Conservation (phyloP, 2,888 invertebrate species). For the Synergus umbraculus region DNA sequence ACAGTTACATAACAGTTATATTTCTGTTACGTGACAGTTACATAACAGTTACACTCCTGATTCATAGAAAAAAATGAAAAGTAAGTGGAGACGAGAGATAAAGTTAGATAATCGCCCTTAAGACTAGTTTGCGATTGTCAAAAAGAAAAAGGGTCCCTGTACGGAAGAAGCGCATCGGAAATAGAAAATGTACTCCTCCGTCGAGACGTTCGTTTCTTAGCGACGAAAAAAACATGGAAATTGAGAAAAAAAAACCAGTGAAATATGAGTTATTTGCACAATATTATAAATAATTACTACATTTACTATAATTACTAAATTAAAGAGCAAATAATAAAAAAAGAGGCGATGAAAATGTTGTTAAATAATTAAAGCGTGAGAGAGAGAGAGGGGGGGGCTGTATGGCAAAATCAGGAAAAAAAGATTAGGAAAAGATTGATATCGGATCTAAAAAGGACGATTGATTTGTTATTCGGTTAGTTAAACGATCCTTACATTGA, state of each 20-base stretch:
- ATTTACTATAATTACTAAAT: constrained; percentile 73
- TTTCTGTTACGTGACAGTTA: too few relatives aligned
- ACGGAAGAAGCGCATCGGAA: constrained; percentile 11
- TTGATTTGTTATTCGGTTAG: constrained; percentile 72
- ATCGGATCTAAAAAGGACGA: constrained; percentile 65
- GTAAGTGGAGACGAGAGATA: neutral
- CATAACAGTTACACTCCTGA: too few relatives aligned
- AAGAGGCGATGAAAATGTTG: constrained; percentile 64
- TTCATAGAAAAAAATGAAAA: neutral
- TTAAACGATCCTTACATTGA: constrained; percentile 73
- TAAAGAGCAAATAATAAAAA: constrained; percentile 70
- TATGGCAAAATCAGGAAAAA: constrained; percentile 57
- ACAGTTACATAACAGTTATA: too few relatives aligned
- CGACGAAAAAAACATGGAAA: constrained; percentile 3
- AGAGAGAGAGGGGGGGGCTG: neutral
- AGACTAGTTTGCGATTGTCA: constrained; percentile 24
- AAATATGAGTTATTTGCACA: constrained; percentile 75
- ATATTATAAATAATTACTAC: constrained; percentile 74
- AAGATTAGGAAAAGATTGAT: constrained; percentile 60
- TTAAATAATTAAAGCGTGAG: constrained; percentile 62
- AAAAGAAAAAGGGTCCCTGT: constrained; percentile 34
- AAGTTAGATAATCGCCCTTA: constrained; percentile 21
- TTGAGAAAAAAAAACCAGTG: constrained; percentile 46
- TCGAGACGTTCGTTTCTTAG: constrained; percentile 38
- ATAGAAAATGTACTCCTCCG: neutral